phyloP scores from a whole-genome alignment of 2,113 vertebrate species.

The Oenanthe oenanthe region DNA sequence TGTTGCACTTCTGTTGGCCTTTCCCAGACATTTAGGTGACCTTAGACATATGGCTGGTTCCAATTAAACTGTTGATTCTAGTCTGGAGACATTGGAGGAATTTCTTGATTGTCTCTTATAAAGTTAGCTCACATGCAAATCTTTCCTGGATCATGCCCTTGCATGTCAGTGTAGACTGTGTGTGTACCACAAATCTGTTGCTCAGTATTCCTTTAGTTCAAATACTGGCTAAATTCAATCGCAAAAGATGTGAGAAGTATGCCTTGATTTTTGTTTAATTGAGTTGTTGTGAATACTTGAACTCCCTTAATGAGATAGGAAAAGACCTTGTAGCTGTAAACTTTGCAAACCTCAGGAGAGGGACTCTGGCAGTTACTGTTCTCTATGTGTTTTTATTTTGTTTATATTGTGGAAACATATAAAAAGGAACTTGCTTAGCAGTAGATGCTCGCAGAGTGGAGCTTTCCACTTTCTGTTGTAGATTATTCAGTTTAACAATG shows the following conservation, averaged over 20 bases:
- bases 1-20: neutral
- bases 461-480: neutral
- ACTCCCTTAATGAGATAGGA: neutral
- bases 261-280: neutral
- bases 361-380: neutral
- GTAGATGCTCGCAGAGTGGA: neutral
- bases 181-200: neutral
- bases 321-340: constrained; percentile 13
- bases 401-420: neutral
- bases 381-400: neutral
- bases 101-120: neutral
- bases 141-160: neutral
- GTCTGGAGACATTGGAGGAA: neutral
- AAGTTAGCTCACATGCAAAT: neutral
- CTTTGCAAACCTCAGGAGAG: neutral
- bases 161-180: neutral
- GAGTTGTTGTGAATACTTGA: neutral
- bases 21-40: neutral
- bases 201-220: neutral
- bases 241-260: neutral
- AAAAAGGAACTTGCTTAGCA: constrained; percentile 1
- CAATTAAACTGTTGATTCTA: neutral
- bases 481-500: neutral
- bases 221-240: neutral
- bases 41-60: neutral